Evolutionary conservation across 1,140 invertebrate genomes (phyloP), one percentile per base, ranked within the genome.

Genomic region (Thereuonema tuberculata): DNA sequence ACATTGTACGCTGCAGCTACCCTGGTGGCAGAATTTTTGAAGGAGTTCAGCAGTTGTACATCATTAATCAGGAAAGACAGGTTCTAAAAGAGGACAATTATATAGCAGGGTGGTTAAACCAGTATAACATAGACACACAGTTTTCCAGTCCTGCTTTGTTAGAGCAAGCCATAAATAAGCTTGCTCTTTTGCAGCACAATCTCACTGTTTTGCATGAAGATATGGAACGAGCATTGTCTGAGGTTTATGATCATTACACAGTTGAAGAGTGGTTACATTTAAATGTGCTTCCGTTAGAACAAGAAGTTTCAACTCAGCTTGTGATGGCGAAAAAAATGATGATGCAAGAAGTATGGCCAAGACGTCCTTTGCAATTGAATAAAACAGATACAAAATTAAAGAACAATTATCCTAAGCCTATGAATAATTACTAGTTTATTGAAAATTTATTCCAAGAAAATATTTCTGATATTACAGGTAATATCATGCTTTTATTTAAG

Each of bases 81-180:
- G 1, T 43, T 65, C 43, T 65, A 58, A 53, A 47, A n/a, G 67
- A 57, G 52, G 66, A 56, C 53, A 69, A 63, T 20, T 67, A 68
- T 27, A 64, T 70, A 56, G 59, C 66, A 43, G 74, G 74, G 20
- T 76, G 74, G 74, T 66, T 72, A 47, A 66, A 66, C 57, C 57
- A 64, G 20, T 70, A 69, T 29, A 70, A 74, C 54, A 58, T 72
- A 5, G 52, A 67, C 14, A 66, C 65, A 59, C 61, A 65, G 23
- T 75, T 74, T 59, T 72, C 73, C 9, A 74, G 68, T 64, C 73
- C 73, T 17, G 69, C 70, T 21, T 68, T 71, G 58, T 64, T 73
- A 37, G 69, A 74, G 57, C 52, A 53, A 46, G 68, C 70, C 14
- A 65, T 64, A 50, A 56, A 57, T 15, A 66, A 68, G 25, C 55